Evolutionary conservation across 2,888 invertebrate species (phyloP), one percentile per base, ranked within the genome.

Genomic region (Lapara coniferarum): DNA sequence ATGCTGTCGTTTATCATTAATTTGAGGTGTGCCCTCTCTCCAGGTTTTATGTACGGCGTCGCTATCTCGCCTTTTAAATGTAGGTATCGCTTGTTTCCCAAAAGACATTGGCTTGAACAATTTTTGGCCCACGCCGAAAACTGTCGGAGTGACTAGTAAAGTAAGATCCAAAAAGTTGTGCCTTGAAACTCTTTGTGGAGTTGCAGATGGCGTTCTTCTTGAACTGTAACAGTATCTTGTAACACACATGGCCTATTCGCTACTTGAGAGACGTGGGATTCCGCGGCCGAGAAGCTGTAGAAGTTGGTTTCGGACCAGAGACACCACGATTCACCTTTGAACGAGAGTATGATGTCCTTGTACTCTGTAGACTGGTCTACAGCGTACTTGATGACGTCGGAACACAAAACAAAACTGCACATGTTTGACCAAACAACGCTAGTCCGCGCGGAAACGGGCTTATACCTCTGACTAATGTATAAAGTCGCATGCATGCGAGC

Each of bases 251-350:
- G 46, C 63, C 63, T 13, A 49, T 49, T 6, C 63, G 49, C 19
- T n/a, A 19, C 19, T 49, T 63, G 19, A 13, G 5, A 25, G 63
- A 63, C 63, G 13, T 63, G 63, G 0, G 16, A 19, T 19, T 63
- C 12, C 6, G 8, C 4, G 1, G 46, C 63, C 46, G 49, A 19
- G 49, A 49, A 63, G 10, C 13, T 63, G 12, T 46, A 19, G 49
- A 19, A 6, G 2, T 67, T 55, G 7, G 16, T 12, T 66, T 72
- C 70, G 6, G 68, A 44, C 81, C 77, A 82, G 0, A 19, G 8
- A 19, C 71, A 72, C 19, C 70, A 73, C 3, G 77, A 79, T 73
- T 71, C 74, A 4, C 84, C 83, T 10, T 74, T 67, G 14, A 83
- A 68, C 0, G 75, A 77, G 0, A 83, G 59, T 5, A 56, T 70